Evolutionary conservation across 1,140 invertebrate genomes (phyloP).

Genomic region (Liolophura sinensis): DNA sequence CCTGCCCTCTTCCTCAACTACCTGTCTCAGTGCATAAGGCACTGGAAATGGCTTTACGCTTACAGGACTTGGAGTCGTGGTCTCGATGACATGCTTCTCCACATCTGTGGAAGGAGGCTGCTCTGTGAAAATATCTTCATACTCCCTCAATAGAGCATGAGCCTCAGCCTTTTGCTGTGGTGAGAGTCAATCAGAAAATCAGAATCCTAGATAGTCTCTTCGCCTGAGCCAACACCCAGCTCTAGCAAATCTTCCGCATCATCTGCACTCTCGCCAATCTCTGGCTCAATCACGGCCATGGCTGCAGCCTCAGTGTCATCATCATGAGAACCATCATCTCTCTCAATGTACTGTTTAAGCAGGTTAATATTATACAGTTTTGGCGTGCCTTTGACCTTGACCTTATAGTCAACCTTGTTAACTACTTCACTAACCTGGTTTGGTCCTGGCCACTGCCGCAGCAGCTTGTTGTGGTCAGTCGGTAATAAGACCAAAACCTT

Average conservation of each 20-base stretch:
- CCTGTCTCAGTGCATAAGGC: conserved; percentile 49
- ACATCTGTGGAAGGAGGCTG: conserved; percentile 19
- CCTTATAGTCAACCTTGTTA: conserved; percentile 9
- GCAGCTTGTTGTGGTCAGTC: conserved; percentile 24
- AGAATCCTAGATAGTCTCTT: too few relatives aligned
- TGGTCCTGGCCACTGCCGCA: conserved; percentile 22
- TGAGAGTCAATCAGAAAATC: background rate
- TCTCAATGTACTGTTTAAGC: conserved; percentile 8
- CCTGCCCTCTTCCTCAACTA: conserved; percentile 51
- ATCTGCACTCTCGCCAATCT: background rate
- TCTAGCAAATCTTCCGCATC: background rate
- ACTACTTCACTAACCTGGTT: conserved; percentile 8
- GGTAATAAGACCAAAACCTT: conserved; percentile 23
- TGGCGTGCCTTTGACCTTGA: conserved; percentile 8
- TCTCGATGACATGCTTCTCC: conserved; percentile 17
- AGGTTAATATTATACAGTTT: conserved; percentile 18
- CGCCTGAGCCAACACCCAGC: too few relatives aligned
- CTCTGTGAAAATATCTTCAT: conserved; percentile 10
- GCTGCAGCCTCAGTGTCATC: background rate
- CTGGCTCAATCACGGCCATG: conserved; percentile 1
- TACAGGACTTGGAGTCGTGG: conserved; percentile 14
- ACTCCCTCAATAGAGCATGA: conserved; percentile 5
- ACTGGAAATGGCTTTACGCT: conserved; percentile 35
- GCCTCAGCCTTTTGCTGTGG: background rate
- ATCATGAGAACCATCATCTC: too few relatives aligned